These are phyloP conservation scores for Eurois occulta DNA, from an alignment of 2,888 invertebrate species.

Conservation along the genomic window DNA sequence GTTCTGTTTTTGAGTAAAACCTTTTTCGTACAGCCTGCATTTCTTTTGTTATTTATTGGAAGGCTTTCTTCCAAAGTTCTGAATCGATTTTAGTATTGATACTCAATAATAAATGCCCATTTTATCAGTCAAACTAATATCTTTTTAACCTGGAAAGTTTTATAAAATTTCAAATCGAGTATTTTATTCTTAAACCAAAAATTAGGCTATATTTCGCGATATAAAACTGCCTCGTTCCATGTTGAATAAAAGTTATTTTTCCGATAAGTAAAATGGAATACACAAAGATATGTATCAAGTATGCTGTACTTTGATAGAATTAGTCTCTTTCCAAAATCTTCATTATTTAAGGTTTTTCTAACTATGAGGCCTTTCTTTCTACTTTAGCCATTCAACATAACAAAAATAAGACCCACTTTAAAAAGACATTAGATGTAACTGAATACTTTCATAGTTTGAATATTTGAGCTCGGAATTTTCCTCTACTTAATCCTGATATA, in stretches of 20 bases:
- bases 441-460: not conserved
- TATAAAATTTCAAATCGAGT: not conserved
- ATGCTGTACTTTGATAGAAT: not conserved
- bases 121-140: too few relatives aligned
- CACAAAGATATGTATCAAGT: not conserved
- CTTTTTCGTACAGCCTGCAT: not conserved
- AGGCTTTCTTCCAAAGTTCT: not conserved
- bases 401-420: not conserved
- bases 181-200: not conserved
- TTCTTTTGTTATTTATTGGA: not conserved
- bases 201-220: not conserved
- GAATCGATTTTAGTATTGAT: not conserved
- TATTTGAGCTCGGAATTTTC: not conserved
- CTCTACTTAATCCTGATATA: not conserved
- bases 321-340: not conserved
- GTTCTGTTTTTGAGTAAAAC: constrained; percentile 30
- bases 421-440: not conserved
- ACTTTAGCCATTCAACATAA: not conserved
- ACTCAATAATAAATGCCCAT: not conserved
- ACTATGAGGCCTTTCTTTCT: not conserved
- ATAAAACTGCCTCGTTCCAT: too few relatives aligned
- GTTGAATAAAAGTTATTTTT: not conserved
- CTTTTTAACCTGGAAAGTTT: not conserved
- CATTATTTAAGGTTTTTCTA: not conserved
- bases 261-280: constrained; percentile 5